A percentile compares a stretch with the other conserved stretches of the same genome.
Evolutionary conservation across 2,888 invertebrate genomes (phyloP).

Genomic region (Temnothorax ravouxi): DNA sequence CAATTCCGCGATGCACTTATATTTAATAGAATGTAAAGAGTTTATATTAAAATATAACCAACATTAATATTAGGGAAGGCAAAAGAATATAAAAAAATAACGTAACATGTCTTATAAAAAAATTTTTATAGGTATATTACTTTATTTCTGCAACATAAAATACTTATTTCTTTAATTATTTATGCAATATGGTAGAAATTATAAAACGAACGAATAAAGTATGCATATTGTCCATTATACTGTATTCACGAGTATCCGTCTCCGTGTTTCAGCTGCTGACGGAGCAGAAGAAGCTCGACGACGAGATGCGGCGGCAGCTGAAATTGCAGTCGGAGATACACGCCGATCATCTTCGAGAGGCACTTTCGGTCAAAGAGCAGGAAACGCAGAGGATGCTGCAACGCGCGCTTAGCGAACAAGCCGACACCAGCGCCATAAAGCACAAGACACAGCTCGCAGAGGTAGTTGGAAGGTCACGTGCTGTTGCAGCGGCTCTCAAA

Average conservation of each 20-base stretch:
- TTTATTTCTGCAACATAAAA: not conserved
- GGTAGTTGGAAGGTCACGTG: slow-evolving; percentile 91
- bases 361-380: slow-evolving; percentile 89
- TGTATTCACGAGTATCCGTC: not conserved
- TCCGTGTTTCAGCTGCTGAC: slow-evolving; percentile 88
- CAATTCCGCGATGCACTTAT: not conserved
- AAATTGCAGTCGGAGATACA: slow-evolving; percentile 95
- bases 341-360: slow-evolving; percentile 92
- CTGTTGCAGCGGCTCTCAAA: slow-evolving; percentile 92
- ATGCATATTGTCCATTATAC: not conserved
- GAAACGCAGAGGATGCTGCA: slow-evolving; percentile 87
- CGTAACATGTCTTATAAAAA: not conserved
- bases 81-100: not conserved
- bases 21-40: slow-evolving; percentile 4
- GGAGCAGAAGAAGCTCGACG: slow-evolving; percentile 89
- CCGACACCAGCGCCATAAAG: slow-evolving; percentile 90
- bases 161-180: not conserved
- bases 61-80: not conserved
- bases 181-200: not conserved
- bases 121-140: not conserved
- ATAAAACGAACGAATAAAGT: not conserved
- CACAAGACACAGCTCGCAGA: slow-evolving; percentile 91
- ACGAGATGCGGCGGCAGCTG: slow-evolving; percentile 92
- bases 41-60: not conserved
- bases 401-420: slow-evolving; percentile 89